Conservation (phyloP, 2,888 invertebrate species). For the Heliconius sara region DNA sequence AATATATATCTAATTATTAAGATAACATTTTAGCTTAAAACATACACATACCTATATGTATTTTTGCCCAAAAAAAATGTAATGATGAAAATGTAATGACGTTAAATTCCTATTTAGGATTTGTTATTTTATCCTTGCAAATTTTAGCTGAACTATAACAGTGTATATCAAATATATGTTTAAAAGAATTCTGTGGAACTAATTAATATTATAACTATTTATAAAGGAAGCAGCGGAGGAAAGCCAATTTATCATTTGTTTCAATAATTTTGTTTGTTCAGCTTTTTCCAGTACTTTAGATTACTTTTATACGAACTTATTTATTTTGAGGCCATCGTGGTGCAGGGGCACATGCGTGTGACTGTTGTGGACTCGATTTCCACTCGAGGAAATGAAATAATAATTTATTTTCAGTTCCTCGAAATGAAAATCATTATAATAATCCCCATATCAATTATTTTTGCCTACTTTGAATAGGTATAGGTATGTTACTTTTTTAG, state of each 20-base stretch:
- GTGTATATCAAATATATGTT: neutral
- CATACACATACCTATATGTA: neutral
- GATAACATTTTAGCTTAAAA: neutral
- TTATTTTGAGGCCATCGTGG: no score
- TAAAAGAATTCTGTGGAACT: neutral
- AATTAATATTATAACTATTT: neutral
- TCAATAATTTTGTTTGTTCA: constrained; percentile 1
- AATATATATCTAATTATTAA: neutral
- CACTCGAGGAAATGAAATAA: no score
- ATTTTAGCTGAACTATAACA: neutral
- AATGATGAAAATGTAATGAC: neutral
- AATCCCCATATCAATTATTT: neutral
- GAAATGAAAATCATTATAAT: no score
- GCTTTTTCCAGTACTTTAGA: neutral
- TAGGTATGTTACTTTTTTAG: no score
- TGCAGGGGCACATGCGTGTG: no score
- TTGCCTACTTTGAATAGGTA: neutral
- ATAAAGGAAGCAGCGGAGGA: constrained; percentile 1
- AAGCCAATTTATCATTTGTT: constrained; percentile 3
- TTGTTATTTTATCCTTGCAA: neutral
- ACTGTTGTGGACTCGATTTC: no score
- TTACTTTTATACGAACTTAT: no score
- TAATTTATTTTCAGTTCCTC: no score
- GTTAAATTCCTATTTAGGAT: neutral
- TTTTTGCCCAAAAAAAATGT: neutral